phyloP scores from a whole-genome alignment of 2,797 vertebrate genomes.

The Tauraco hartlaubi region DNA sequence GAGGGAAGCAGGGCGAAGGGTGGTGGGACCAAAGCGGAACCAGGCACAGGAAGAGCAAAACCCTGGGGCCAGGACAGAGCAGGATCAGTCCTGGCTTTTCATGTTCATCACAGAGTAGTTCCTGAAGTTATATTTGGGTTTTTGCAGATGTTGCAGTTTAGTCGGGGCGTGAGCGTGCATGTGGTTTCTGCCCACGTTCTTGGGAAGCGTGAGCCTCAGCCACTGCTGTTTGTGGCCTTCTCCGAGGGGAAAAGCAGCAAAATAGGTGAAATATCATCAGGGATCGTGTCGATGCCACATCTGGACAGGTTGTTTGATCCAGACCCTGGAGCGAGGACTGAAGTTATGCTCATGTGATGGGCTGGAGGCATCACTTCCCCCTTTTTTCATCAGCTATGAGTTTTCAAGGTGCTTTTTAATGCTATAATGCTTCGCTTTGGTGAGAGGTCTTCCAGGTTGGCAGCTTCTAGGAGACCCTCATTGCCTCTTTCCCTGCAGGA shows the following conservation, averaged over 20 bases:
- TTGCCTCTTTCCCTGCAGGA: not conserved
- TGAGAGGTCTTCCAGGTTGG: not conserved
- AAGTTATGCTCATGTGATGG: not conserved
- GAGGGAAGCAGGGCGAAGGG: not conserved
- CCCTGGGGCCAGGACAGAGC: not conserved
- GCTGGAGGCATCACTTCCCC: not conserved
- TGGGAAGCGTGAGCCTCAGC: not conserved
- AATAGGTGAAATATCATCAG: not conserved
- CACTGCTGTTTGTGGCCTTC: not conserved
- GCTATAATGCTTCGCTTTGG: not conserved
- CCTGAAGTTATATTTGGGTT: not conserved
- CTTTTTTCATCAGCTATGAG: not conserved
- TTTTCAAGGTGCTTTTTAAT: not conserved
- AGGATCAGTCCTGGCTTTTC: not conserved
- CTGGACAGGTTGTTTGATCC: not conserved
- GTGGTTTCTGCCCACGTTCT: not conserved
- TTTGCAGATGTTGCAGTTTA: not conserved
- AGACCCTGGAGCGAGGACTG: not conserved
- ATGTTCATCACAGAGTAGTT: not conserved
- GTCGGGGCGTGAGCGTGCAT: accelerated
- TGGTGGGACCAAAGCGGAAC: not conserved
- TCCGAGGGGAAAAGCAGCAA: not conserved
- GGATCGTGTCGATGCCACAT: not conserved
- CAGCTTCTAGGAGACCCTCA: not conserved
- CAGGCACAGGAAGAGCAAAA: not conserved